Percentiles rank a stretch among this genome's conserved stretches.
Conservation (phyloP, 2,113 vertebrate genomes). For the Coregonus clupeaformis region DNA sequence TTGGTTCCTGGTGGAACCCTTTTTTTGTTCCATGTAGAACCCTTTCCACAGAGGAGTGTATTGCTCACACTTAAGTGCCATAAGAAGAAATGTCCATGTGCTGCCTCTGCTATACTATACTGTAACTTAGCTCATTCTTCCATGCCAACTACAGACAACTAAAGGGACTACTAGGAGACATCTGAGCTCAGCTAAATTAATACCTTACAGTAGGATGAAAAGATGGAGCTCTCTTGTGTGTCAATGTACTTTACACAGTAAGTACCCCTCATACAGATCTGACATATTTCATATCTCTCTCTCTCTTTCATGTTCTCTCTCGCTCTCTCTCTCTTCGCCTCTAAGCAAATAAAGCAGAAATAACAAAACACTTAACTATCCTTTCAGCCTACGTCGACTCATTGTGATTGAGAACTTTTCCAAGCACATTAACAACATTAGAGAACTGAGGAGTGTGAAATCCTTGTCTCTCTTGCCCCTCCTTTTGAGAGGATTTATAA, state of each 20-base stretch:
- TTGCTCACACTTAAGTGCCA: too few species aligned
- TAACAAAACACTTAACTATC: conserved; percentile 9
- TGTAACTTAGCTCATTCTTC: conserved; percentile 53
- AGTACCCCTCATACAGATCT: background rate
- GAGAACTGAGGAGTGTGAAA: background rate
- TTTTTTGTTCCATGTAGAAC: too few species aligned
- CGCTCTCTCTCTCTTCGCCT: background rate
- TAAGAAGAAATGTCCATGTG: too few species aligned
- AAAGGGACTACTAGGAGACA: conserved; percentile 48
- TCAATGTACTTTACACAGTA: background rate
- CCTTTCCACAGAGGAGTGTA: background rate
- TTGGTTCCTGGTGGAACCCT: too few species aligned
- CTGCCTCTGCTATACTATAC: background rate
- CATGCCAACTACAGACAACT: conserved; percentile 69
- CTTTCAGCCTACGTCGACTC: conserved; percentile 12
- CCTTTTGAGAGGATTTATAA: background rate
- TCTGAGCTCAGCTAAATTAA: conserved; percentile 8
- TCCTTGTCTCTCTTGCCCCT: background rate
- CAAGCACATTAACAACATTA: conserved; percentile 13
- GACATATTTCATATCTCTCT: conserved; percentile 7
- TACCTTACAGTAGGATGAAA: conserved; percentile 16
- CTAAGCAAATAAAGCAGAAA: conserved; percentile 2
- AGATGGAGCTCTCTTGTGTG: conserved; percentile 5
- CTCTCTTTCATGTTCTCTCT: conserved; percentile 1
- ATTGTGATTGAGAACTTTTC: conserved; percentile 11